Evolutionary conservation across 64 coral and sea anemone species (phyloP).

Genomic region (Porites australiensis): DNA sequence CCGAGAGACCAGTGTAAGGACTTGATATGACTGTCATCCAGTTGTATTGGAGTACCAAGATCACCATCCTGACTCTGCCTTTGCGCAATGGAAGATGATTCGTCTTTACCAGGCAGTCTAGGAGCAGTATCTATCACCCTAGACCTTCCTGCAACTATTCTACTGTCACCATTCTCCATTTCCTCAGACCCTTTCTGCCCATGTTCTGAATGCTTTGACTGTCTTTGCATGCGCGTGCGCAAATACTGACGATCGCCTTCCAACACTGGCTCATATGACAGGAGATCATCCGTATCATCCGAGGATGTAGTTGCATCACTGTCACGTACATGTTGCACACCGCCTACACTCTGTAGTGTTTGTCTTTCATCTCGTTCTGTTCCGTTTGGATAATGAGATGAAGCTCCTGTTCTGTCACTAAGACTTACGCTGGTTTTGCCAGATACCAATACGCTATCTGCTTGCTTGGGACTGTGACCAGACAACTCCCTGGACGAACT

Average conservation of each 20-base stretch:
- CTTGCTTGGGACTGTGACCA: background rate
- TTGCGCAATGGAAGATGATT: background rate
- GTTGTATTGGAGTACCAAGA: background rate
- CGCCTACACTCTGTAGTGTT: background rate
- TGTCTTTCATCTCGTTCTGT: background rate
- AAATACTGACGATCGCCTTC: slow-evolving; percentile 81
- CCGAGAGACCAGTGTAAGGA: slow-evolving; percentile 64
- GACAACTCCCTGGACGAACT: background rate
- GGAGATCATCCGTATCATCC: slow-evolving; percentile 90
- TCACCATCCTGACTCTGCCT: background rate
- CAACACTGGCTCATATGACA: slow-evolving; percentile 83
- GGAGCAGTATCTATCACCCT: background rate
- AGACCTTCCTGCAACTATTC: background rate
- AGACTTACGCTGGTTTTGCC: background rate
- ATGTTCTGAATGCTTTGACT: background rate
- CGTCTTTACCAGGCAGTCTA: background rate
- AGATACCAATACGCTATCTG: background rate
- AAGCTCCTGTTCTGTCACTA: background rate
- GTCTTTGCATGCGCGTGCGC: slow-evolving; percentile 27
- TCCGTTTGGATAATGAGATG: background rate
- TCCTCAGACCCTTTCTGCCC: background rate
- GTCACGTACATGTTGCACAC: background rate
- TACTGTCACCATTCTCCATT: background rate
- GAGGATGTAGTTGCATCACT: slow-evolving; percentile 52
- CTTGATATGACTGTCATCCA: slow-evolving; percentile 37